Evolutionary conservation across 1,140 invertebrate species (phyloP).

Genomic region (Leptinotarsa texana): DNA sequence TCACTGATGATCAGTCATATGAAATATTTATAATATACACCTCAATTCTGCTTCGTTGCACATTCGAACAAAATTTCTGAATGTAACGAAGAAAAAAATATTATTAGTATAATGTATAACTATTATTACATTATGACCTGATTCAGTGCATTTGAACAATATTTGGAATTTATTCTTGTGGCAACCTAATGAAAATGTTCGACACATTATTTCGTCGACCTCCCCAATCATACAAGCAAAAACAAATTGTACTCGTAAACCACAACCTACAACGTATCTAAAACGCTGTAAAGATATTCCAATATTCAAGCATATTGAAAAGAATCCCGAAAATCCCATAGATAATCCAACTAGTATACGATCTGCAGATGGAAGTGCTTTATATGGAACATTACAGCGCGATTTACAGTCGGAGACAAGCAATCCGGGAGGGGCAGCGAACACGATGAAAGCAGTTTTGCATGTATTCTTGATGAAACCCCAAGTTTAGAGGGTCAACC

Average conservation of each 20-base stretch:
- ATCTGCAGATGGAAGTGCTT: conserved; percentile 28
- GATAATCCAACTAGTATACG: conserved; percentile 29
- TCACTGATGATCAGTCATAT: too few relatives aligned
- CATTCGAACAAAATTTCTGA: too few relatives aligned
- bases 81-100: too few relatives aligned
- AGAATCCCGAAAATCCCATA: conserved; percentile 26
- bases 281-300: conserved; percentile 36
- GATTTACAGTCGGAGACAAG: conserved; percentile 34
- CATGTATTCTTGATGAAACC: conserved; percentile 51
- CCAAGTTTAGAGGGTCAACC: conserved; percentile 54
- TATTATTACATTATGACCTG: too few relatives aligned
- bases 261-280: conserved; percentile 1
- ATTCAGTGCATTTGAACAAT: too few relatives aligned
- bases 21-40: too few relatives aligned
- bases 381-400: conserved; percentile 22
- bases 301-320: conserved; percentile 36
- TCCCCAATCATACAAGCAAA: background rate
- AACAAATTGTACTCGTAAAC: conserved; percentile 33
- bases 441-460: conserved; percentile 49
- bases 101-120: too few relatives aligned
- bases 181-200: too few relatives aligned
- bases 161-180: too few relatives aligned
- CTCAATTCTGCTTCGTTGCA: too few relatives aligned
- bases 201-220: background rate
- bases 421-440: conserved; percentile 27